phyloP scores from a whole-genome alignment of 2,888 invertebrate genomes.

The Drosophila monieri region DNA sequence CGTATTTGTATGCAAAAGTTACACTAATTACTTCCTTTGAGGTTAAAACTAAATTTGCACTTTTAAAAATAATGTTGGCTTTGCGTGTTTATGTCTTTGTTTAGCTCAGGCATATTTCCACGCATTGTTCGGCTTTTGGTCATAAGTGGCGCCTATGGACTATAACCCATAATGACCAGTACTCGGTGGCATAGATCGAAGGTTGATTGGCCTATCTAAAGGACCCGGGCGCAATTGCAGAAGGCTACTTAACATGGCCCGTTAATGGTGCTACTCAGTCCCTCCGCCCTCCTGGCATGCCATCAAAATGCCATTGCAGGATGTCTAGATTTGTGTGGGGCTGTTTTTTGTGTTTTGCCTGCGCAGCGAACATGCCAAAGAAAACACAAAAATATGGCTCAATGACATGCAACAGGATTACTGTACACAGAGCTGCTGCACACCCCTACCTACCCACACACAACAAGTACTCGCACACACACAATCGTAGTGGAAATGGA shows the following conservation, averaged over 20 bases:
- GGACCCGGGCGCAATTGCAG: conserved; percentile 10
- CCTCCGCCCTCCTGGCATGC: not conserved
- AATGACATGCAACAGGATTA: conserved; percentile 77
- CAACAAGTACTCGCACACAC: conserved; percentile 20
- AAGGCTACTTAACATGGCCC: conserved; percentile 29
- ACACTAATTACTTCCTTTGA: conserved; percentile 81
- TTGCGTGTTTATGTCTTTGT: conserved; percentile 83
- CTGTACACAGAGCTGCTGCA: conserved; percentile 40
- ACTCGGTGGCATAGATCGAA: conserved; percentile 16
- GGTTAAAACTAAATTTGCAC: conserved; percentile 83
- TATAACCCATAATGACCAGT: conserved; percentile 14
- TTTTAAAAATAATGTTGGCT: conserved; percentile 82
- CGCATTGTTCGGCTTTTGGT: conserved; percentile 14
- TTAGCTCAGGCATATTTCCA: conserved; percentile 62
- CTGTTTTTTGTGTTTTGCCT: conserved; percentile 26
- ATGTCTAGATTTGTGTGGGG: conserved; percentile 16
- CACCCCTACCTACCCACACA: conserved; percentile 15
- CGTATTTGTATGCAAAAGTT: conserved; percentile 71
- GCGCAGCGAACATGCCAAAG: conserved; percentile 56
- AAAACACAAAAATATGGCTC: conserved; percentile 71
- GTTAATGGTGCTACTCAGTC: conserved; percentile 25
- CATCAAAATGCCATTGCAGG: conserved; percentile 56
- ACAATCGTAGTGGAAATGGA: not conserved
- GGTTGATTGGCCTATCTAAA: conserved; percentile 1
- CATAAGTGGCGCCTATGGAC: not conserved